Evolutionary conservation across 92 coral and sea anemone genomes (phyloP), one percentile per base, ranked within the genome.

Genomic region (Isaurus tuberculatus): DNA sequence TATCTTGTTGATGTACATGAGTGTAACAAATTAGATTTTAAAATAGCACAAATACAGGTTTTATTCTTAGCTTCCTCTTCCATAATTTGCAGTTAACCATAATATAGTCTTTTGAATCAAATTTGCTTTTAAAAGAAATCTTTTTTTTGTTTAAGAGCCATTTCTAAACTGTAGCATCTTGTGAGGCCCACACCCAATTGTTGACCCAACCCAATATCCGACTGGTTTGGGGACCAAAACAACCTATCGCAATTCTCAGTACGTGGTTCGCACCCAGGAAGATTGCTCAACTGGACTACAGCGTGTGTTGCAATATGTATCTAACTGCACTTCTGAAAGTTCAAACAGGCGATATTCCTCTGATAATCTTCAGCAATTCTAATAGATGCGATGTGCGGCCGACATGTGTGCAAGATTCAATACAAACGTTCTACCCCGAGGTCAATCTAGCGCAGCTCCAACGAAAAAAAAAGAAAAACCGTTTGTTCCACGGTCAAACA

Each of bases 201-300:
- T 33, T 77, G 82, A 77, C 82, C 82, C 82, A 77, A 70, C 82
- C 82, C 82, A 55, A 61, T 58, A 61, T 77, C 53, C 14, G 22
- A 33, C 70, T 72, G 82, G 82, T 65, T 34, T 73, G 66, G 80
- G 82, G 69, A 58, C 82, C 82, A 77, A 29, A 77, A 58, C 82
- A 77, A 77, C 40, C 70, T 70, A 43, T 22, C 13, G 16, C 23
- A 77, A 77, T 40, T 30, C 34, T 22, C 64, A 64, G n/a, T 60
- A 10, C 68, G 57, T 25, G 26, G 49, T 65, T 20, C 49, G 26
- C 44, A 55, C 13, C 22, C 48, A 77, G 53, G 22, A 42, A 77
- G 82, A 58, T 77, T 77, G 82, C 82, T 16, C 82, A 77, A 77
- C 36, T 77, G 22, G 20, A 33, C 31, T 40, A 37, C 8, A 51